Evolutionary conservation across 1,140 invertebrate genomes (phyloP), one percentile per base, ranked within the genome.

Genomic region (Ostrea edulis): DNA sequence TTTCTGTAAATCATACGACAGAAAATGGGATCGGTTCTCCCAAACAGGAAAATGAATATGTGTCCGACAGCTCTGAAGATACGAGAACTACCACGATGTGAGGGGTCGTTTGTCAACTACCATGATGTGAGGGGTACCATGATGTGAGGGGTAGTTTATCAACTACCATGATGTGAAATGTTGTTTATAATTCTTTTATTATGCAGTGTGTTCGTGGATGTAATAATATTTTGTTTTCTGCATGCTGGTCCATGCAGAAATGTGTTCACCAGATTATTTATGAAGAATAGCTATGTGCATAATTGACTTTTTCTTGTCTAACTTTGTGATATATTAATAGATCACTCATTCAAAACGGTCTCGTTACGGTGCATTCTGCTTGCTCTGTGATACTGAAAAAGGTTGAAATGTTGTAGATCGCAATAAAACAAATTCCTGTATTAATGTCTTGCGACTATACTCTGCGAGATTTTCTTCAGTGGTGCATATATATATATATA

Each of bases 121-220:
- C 58, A 44, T 5, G 35, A 44, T 5, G 35, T 44, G 5, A 44
- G 5, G 35, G 35, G 35, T 44, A 44, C 35, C 35, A 44, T 44
- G 35, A 44, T 5, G 35, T 44, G 5, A 44, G 35, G 1, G 35
- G 35, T 44, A 1, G 35, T 44, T 44, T 44, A 5, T 44, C 5
- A 77, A 77, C 68, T 77, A 29, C 68, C 25, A 77, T 25, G 68
- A 29, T 29, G n/a, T 62, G 55, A 62, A 62, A 62, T 17, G 55
- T 62, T 62, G 55, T 62, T 17, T 62, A 17, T 62, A 17, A 20
- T 20, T 62, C 2, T 58, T 12, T 62, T n/a, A n/a, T 62, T 20
- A 62, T 62, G 17, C n/a, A 62, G 17, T 62, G 55, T 62, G 55
- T 62, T 62, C 17, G 55, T 62, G 14, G 20, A 62, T 62, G 55